Percentiles rank a stretch among this genome's conserved stretches.
Conservation (phyloP, 1,140 invertebrate genomes). For the Drosophila sproati region DNA sequence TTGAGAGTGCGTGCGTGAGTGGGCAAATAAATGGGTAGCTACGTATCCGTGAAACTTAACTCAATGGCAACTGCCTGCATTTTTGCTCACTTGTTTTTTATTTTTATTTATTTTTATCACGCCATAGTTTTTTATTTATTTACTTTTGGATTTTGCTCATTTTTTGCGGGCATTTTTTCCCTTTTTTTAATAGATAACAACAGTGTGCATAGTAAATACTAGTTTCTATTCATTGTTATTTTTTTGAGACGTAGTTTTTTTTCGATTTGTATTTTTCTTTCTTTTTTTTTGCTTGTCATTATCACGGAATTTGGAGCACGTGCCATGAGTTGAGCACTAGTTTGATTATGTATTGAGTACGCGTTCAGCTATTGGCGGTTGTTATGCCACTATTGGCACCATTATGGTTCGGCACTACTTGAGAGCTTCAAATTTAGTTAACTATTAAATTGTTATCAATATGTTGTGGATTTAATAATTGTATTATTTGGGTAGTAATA, state of each 20-base stretch:
- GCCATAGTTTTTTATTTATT: constrained; percentile 58
- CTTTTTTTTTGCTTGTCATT: neutral
- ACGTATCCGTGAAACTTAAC: constrained; percentile 33
- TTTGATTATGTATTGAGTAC: constrained; percentile 15
- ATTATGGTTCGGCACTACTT: neutral
- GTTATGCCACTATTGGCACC: neutral
- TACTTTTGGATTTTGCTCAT: constrained; percentile 56
- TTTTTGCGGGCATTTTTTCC: constrained; percentile 11
- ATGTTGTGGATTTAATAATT: neutral
- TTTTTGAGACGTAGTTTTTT: constrained; percentile 51
- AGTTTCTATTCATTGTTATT: constrained; percentile 46
- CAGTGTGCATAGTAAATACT: constrained; percentile 60
- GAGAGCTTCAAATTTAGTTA: neutral
- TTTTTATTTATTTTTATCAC: constrained; percentile 48
- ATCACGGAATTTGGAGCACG: constrained; percentile 49
- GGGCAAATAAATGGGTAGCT: neutral
- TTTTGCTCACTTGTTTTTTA: constrained; percentile 8
- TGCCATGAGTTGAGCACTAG: constrained; percentile 32
- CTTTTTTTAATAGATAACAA: constrained; percentile 32
- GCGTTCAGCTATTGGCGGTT: neutral
- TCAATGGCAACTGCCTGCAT: constrained; percentile 62
- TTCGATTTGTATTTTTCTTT: neutral
- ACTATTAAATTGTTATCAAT: neutral
- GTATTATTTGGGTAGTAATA: neutral
- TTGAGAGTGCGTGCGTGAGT: constrained; percentile 10